These are phyloP conservation scores for Muscicapa adusta DNA, from an alignment of 2,113 vertebrate genomes.

Conservation along the genomic window DNA sequence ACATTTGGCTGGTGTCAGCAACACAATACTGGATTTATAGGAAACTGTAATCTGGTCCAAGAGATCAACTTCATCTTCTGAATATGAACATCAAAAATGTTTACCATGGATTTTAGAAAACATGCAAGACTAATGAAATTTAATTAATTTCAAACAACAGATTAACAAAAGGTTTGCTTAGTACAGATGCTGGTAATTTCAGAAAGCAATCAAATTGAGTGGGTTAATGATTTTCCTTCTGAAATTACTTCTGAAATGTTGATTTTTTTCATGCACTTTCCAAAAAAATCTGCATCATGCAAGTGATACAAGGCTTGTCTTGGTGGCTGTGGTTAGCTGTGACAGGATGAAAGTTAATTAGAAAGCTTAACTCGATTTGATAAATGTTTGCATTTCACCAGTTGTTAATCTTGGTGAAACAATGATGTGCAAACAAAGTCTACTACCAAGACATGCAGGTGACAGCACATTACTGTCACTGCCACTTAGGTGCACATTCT, in stretches of 20 bases:
- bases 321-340: background rate
- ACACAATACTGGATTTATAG: background rate
- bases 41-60: background rate
- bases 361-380: background rate
- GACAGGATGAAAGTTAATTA: background rate
- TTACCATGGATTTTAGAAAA: background rate
- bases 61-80: background rate
- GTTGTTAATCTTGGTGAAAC: background rate
- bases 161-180: background rate
- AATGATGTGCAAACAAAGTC: background rate
- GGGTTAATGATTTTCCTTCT: background rate
- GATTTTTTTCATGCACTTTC: background rate
- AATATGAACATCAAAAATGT: background rate
- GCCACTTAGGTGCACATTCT: rapidly evolving
- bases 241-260: background rate
- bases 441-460: background rate
- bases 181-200: background rate
- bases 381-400: background rate
- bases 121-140: background rate
- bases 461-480: background rate
- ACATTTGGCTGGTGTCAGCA: background rate
- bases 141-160: background rate
- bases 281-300: background rate
- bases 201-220: background rate
- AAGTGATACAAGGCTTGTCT: background rate